Evolutionary conservation across 2,113 vertebrate species (phyloP).

Genomic region (Gopherus evgoodei): DNA sequence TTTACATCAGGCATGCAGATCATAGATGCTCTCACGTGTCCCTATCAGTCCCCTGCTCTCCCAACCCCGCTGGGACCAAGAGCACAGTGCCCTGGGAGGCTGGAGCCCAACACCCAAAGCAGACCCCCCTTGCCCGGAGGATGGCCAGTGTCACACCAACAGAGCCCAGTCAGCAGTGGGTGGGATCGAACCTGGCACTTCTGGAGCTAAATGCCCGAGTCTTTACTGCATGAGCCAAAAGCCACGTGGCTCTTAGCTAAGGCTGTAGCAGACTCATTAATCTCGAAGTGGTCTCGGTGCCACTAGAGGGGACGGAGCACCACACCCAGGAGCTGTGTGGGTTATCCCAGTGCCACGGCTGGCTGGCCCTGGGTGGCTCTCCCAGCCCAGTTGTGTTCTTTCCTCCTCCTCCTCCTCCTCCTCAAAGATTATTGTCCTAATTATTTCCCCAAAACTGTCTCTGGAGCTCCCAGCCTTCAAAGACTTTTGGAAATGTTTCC

Average conservation of each 20-base stretch:
- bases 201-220: no score
- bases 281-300: no score
- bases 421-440: conserved; percentile 16
- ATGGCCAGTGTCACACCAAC: no score
- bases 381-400: not conserved
- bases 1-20: not conserved
- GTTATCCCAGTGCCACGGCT: fast-evolving
- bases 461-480: not conserved
- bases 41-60: fast-evolving
- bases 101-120: fast-evolving
- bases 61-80: fast-evolving
- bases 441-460: conserved; percentile 17
- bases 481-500: not conserved
- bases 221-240: no score
- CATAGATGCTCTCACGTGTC: fast-evolving
- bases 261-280: no score
- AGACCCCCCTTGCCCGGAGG: not conserved
- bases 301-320: no score
- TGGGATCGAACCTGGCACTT: no score
- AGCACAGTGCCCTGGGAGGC: not conserved
- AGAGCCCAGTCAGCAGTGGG: fast-evolving
- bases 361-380: fast-evolving
- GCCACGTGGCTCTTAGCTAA: no score
- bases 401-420: no score
- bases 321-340: not conserved